These are phyloP conservation scores for Campylomormyrus numenius DNA, from an alignment of 2,113 vertebrate genomes.

Conservation along the genomic window DNA sequence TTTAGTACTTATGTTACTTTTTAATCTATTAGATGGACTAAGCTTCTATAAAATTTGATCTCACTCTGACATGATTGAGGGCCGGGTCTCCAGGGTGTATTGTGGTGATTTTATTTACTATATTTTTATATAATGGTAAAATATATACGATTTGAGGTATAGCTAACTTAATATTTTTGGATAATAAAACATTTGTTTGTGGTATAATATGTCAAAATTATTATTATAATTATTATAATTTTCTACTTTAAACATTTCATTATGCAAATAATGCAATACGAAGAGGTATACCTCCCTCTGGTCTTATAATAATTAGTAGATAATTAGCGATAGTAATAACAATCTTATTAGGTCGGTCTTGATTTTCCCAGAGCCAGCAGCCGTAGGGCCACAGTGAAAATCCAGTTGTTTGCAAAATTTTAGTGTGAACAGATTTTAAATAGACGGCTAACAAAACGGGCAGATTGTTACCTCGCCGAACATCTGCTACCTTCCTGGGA, in stretches of 20 bases:
- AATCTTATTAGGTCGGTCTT: neutral
- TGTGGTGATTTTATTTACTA: neutral
- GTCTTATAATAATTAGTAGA: neutral
- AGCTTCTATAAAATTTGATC: neutral
- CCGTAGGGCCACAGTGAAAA: neutral
- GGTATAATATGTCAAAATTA: neutral
- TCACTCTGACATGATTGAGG: neutral
- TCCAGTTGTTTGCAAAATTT: neutral
- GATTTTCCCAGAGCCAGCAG: neutral
- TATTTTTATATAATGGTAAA: neutral
- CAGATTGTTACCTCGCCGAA: slow-evolving; percentile 19
- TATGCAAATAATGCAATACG: neutral
- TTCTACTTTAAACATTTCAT: neutral
- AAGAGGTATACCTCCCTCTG: neutral
- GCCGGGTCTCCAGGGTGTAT: neutral
- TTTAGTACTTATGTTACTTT: neutral
- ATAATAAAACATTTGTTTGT: neutral
- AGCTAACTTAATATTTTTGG: neutral
- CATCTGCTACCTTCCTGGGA: slow-evolving; percentile 25
- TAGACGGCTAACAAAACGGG: neutral
- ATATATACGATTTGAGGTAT: neutral
- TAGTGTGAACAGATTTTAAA: slow-evolving; percentile 7
- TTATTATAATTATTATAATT: neutral
- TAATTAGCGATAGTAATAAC: neutral
- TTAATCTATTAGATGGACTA: neutral